phyloP scores from a whole-genome alignment of 2,113 vertebrate genomes.

The Alosa alosa region DNA sequence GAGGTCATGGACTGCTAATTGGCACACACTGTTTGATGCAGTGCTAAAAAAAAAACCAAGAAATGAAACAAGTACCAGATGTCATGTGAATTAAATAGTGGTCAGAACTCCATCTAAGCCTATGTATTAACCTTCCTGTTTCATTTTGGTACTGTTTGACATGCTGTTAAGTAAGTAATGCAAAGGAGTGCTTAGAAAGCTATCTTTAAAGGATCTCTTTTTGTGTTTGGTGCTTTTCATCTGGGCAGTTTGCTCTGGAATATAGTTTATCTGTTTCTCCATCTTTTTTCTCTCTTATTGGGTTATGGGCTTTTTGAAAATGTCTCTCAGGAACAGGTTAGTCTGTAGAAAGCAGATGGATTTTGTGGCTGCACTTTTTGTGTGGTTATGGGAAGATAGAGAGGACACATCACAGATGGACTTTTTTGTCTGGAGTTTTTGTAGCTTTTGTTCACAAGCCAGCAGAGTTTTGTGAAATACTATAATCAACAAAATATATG shows the following conservation, averaged over 20 bases:
- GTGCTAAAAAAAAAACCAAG: neutral
- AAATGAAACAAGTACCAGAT: neutral
- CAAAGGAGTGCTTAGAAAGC: neutral
- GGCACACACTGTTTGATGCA: neutral
- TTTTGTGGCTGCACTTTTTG: neutral
- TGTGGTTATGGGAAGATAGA: neutral
- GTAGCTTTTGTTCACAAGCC: neutral
- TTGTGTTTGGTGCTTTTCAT: neutral
- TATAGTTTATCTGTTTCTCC: too few relatives aligned
- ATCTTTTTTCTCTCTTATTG: too few relatives aligned
- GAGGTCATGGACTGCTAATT: neutral
- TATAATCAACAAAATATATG: neutral
- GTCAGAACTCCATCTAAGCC: neutral
- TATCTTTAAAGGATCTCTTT: neutral
- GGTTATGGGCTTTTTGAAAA: too few relatives aligned
- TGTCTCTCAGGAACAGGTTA: neutral
- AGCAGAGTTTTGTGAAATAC: neutral
- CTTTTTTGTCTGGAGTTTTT: neutral
- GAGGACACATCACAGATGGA: neutral
- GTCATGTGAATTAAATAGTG: neutral
- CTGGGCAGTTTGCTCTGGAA: neutral
- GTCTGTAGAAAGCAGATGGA: neutral
- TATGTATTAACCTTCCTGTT: neutral
- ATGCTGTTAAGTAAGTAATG: neutral
- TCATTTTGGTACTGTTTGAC: neutral